A percentile compares a stretch with the other conserved stretches of the same genome.
Evolutionary conservation across 2,888 invertebrate genomes (phyloP).

Genomic region (Leptinotarsa haldemani): DNA sequence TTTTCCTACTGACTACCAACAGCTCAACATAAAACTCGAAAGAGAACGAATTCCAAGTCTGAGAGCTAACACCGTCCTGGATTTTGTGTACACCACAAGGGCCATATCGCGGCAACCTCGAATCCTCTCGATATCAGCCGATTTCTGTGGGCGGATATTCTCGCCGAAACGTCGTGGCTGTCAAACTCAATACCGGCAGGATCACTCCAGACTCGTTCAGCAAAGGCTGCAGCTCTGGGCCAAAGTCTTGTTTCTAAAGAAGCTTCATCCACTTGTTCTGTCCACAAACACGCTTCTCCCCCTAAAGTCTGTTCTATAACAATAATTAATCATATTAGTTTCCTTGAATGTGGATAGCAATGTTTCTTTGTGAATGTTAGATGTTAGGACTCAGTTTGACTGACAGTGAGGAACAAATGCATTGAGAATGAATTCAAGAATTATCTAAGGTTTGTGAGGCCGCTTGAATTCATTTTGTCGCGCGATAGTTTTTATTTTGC

Average conservation of each 20-base stretch:
- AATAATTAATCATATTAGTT: background rate
- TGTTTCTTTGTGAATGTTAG: no score
- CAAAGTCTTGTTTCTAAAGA: slow-evolving; percentile 82
- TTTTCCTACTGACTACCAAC: no score
- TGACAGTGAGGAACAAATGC: no score
- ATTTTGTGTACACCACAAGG: slow-evolving; percentile 80
- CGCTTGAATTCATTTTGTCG: no score
- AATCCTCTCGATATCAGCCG: slow-evolving; percentile 73
- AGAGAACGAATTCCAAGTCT: background rate
- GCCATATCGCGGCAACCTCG: slow-evolving; percentile 77
- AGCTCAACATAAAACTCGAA: background rate
- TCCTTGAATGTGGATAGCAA: background rate
- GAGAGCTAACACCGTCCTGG: slow-evolving; percentile 63
- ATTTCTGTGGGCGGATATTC: slow-evolving; percentile 74
- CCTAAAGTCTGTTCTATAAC: slow-evolving; percentile 68
- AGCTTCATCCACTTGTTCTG: slow-evolving; percentile 79
- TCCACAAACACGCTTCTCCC: slow-evolving; percentile 86
- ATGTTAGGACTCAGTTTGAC: no score
- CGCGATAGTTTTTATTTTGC: no score
- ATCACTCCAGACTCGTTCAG: slow-evolving; percentile 81
- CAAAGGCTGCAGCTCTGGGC: slow-evolving; percentile 83
- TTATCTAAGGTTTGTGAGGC: no score
- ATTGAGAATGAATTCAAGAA: no score
- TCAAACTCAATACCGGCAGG: slow-evolving; percentile 59
- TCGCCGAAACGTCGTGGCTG: slow-evolving; percentile 72